These are phyloP conservation scores for Beaufortia kweichowensis DNA, from an alignment of 2,113 vertebrate genomes.

Conservation along the genomic window DNA sequence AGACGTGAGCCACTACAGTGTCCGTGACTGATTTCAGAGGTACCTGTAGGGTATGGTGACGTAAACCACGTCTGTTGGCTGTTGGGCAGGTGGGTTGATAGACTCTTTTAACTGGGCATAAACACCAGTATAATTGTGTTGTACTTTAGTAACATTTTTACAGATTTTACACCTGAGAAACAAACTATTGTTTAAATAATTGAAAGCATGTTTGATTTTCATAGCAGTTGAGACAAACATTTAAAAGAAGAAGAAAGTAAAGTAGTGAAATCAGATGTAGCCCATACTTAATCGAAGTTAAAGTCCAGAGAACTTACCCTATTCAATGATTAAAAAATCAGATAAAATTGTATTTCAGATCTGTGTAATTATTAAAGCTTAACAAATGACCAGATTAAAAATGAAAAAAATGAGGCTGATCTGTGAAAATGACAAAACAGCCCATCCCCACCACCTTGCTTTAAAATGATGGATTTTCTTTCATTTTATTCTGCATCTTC, in stretches of 20 bases:
- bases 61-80: not conserved
- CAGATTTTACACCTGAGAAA: no score
- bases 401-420: conserved; percentile 78
- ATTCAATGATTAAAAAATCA: conserved; percentile 17
- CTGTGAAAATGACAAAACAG: conserved; percentile 81
- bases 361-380: conserved; percentile 52
- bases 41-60: not conserved
- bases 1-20: not conserved
- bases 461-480: conserved; percentile 88
- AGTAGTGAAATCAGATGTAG: no score
- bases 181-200: no score
- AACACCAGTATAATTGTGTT: no score
- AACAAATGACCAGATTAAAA: conserved; percentile 82
- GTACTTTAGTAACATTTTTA: no score
- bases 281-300: no score
- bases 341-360: conserved; percentile 21
- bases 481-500: conserved; percentile 85
- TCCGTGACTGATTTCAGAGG: not conserved
- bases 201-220: no score
- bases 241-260: no score
- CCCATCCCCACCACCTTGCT: conserved; percentile 77
- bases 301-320: no score
- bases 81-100: not conserved
- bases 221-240: no score
- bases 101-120: no score